Evolutionary conservation across 2,113 vertebrate genomes (phyloP), one percentile per base, ranked within the genome.

Genomic region (Trichechus manatus): DNA sequence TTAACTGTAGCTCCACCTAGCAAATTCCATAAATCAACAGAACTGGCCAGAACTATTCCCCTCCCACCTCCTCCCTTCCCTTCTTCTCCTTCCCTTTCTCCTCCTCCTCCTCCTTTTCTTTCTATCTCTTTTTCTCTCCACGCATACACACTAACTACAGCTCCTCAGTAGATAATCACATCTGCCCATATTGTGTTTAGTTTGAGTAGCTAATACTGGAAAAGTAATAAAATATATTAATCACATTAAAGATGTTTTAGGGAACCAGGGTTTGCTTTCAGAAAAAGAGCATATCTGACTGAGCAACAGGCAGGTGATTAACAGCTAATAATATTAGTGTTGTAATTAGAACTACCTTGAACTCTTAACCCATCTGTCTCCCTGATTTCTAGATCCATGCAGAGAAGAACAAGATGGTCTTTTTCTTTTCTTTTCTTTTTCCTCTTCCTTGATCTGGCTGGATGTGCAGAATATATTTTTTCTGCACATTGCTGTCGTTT

Each of bases 211-310:
- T 97, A 98, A 98, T 93, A 97, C 98, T 97, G 97, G 98, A 99
- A 98, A 98, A 98, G 96, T 98, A 98, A 98, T 98, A 97, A 98
- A 98, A 98, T 98, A 98, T 98, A 98, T 99, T 99, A 99, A 99
- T 99, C 98, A 98, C 92, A 98, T 98, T 98, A 99, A 99, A 98
- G 96, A 98, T 98, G 95, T 98, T 98, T 99, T 97, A 98, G 98
- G 98, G 97, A 98, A 98, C 96, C 97, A 98, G 85, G 89, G 97
- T 98, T 98, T 98, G 96, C 97, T 98, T 97, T 97, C 97, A 90
- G 93, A 97, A 98, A 98, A 85, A 97, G 36, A 83, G 6, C 68
- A 59, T 97, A 94, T 97, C 85, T 97, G 97, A 97, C 87, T 96
- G 89, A 96, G 91, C 97, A 97, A 89, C n/a, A 95, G 39, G 83